A percentile compares a stretch with the other conserved stretches of the same genome.
phyloP scores from a whole-genome alignment of 2,888 invertebrate species.

The Sylvicola cinctus region DNA sequence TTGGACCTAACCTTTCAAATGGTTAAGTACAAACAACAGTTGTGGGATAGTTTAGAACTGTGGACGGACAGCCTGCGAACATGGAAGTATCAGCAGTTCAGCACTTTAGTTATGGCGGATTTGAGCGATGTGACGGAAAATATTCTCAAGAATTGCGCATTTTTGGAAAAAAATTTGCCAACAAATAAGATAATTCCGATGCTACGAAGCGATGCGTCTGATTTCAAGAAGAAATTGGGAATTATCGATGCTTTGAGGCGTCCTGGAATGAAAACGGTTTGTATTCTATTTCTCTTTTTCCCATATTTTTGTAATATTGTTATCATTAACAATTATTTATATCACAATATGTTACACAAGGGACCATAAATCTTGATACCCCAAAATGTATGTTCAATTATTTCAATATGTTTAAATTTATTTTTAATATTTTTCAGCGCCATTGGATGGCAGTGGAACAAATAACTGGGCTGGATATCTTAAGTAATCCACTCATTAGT shows the following conservation, averaged over 20 bases:
- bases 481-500: slow-evolving; percentile 42
- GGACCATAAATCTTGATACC: no score
- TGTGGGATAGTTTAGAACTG: slow-evolving; percentile 58
- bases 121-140: slow-evolving; percentile 41
- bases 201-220: slow-evolving; percentile 55
- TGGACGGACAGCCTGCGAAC: slow-evolving; percentile 46
- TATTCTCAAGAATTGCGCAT: slow-evolving; percentile 50
- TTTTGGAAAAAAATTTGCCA: slow-evolving; percentile 68
- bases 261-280: slow-evolving; percentile 42
- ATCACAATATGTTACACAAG: no score
- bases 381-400: no score
- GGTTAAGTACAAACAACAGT: slow-evolving; percentile 52
- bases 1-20: slow-evolving; percentile 62
- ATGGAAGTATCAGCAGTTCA: slow-evolving; percentile 34
- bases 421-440: slow-evolving; percentile 22
- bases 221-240: slow-evolving; percentile 60
- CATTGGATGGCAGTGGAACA: slow-evolving; percentile 74
- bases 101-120: slow-evolving; percentile 44
- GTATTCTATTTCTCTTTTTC: background rate
- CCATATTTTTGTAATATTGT: background rate
- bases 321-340: background rate
- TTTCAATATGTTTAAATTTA: background rate
- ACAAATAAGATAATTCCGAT: slow-evolving; percentile 56
- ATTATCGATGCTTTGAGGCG: slow-evolving; percentile 63
- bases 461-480: slow-evolving; percentile 49